These are phyloP conservation scores for Branchinecta lindahli DNA, from an alignment of 1,140 invertebrate species.

Conservation along the genomic window DNA sequence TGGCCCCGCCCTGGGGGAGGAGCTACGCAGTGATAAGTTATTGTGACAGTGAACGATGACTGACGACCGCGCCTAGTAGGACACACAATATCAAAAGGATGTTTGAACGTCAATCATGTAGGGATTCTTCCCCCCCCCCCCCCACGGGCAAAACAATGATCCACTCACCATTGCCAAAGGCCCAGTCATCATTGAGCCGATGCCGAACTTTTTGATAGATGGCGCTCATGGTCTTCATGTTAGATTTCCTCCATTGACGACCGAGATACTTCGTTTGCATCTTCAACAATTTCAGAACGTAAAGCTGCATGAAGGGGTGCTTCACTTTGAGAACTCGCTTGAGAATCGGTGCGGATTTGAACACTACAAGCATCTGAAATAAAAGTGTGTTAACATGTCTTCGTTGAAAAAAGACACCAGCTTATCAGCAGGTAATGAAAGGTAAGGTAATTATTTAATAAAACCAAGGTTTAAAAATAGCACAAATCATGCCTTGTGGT, in stretches of 20 bases:
- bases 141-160: neutral
- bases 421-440: no score
- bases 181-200: conserved; percentile 97
- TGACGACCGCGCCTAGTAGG: no score
- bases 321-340: conserved; percentile 89
- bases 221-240: conserved; percentile 99
- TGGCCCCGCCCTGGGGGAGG: no score
- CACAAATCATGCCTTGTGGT: no score
- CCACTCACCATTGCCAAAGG: conserved; percentile 76
- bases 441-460: no score
- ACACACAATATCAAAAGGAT: no score
- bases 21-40: no score
- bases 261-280: conserved; percentile 99
- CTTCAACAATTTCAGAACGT: conserved; percentile 92
- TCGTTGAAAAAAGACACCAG: no score
- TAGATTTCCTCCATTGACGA: conserved; percentile 94
- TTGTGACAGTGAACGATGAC: no score
- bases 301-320: conserved; percentile 95
- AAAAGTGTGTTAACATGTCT: neutral
- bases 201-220: conserved; percentile 95
- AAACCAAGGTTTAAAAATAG: no score
- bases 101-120: no score
- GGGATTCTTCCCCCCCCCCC: no score
- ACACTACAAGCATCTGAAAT: conserved; percentile 87
- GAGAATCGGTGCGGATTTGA: conserved; percentile 96